Base-by-base conservation (phyloP, 2,888 invertebrate species). In the Platycheirus rosarum region DNA sequence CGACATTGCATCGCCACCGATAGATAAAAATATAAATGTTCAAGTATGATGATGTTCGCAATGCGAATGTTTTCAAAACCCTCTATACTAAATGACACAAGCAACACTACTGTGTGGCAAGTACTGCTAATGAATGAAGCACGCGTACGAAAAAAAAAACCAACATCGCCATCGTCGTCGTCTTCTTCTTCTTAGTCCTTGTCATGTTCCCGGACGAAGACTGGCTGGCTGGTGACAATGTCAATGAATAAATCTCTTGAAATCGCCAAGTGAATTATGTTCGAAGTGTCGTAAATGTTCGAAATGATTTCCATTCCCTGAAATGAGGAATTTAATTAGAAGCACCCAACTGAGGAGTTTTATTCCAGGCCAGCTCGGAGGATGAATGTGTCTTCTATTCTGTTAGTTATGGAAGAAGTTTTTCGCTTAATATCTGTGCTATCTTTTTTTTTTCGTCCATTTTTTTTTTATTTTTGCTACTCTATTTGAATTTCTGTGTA, bases 241-340 rank as follows among this genome's bases (percentile, higher is more conserved):
- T 68, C 82, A 77, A 77, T 77, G 82, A 82, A 73, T 82, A 82
- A 71, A 68, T 77, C 62, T 77, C 63, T 57, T 68, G 71, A 82
- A 82, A 82, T 77, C 55, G 71, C 68, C 71, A 66, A 77, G 71
- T 82, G 82, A 82, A 82, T 82, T 82, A 82, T 82, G 82, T 70
- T 70, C 65, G 20, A 76, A 57, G 65, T 70, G 76, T 76, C 80
- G 80, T 57, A 70, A 80, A 70, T 57, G 76, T 77, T 71, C 20
- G 48, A 40, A 70, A 71, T 65, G 42, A 68, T 57, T 82, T 73
- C 65, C 62, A 23, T 55, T 65, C 48, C 46, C 44, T 35, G 77
- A 62, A 69, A 69, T 57, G 60, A 77, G 62, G 82, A 77, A 82
- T 82, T 77, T 82, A 82, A 82, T 82, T 82, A 82, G 82, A 62